Percentiles rank a stretch among this genome's conserved stretches.
Conservation (phyloP, 2,888 invertebrate genomes). For the Mycalesis mineus region DNA sequence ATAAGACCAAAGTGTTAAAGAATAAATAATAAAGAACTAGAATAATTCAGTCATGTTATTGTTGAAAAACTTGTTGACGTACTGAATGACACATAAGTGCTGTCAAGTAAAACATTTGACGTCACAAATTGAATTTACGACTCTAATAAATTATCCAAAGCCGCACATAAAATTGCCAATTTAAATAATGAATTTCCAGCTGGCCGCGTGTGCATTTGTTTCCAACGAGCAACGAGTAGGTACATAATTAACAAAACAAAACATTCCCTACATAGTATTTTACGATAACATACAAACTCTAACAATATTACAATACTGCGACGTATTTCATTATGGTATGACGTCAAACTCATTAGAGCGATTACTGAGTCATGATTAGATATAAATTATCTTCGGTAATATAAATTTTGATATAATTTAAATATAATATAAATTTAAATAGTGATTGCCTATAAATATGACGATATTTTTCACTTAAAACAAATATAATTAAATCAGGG, state of each 20-base stretch:
- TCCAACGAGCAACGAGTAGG: background rate
- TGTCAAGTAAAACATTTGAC: no score
- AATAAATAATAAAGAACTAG: no score
- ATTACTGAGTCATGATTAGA: slow-evolving; percentile 28
- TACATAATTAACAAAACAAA: background rate
- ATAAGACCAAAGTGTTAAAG: no score
- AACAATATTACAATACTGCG: background rate
- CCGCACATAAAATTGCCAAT: background rate
- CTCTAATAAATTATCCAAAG: background rate
- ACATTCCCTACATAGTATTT: background rate
- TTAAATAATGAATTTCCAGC: background rate
- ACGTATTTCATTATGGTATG: background rate
- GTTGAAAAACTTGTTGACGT: no score
- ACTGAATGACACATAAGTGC: no score
- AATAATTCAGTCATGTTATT: no score
- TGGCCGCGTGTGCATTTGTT: background rate
- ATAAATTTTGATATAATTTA: no score
- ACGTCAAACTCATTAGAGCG: slow-evolving; percentile 22
- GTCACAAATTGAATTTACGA: no score
- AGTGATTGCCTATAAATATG: background rate
- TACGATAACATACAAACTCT: background rate
- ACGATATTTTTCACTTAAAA: slow-evolving; percentile 17
- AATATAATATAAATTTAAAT: no score
- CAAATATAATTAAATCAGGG: slow-evolving; percentile 33
- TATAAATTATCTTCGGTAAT: slow-evolving; percentile 10